Conservation (phyloP, 2,888 invertebrate species). For the Trichogramma dendrolimi region DNA sequence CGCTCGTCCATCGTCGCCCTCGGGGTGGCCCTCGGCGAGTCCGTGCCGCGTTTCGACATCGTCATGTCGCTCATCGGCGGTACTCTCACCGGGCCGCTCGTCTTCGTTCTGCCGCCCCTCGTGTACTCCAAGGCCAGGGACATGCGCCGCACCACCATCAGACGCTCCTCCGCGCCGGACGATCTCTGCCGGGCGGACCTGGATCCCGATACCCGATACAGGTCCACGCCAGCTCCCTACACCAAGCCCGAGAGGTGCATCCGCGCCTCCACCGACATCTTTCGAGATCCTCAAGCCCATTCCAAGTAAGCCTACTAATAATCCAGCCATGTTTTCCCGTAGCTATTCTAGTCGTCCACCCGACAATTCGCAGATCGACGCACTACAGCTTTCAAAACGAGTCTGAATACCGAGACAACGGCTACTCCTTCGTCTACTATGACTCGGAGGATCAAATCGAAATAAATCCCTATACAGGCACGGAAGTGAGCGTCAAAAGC, state of each 20-base stretch:
- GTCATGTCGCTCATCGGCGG: slow-evolving; percentile 85
- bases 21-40: slow-evolving; percentile 74
- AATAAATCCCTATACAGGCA: slow-evolving; percentile 2
- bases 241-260: background rate
- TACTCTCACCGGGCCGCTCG: slow-evolving; percentile 75
- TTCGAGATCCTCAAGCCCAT: slow-evolving; percentile 39
- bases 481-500: background rate
- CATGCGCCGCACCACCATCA: slow-evolving; percentile 10
- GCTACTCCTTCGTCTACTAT: slow-evolving; percentile 45
- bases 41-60: slow-evolving; percentile 79
- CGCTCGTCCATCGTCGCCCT: slow-evolving; percentile 67
- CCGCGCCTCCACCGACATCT: slow-evolving; percentile 10
- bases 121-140: slow-evolving; percentile 64
- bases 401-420: slow-evolving; percentile 25
- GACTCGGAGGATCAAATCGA: slow-evolving; percentile 32
- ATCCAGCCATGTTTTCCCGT: background rate
- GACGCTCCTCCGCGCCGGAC: slow-evolving; percentile 29
- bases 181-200: slow-evolving; percentile 32
- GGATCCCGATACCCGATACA: slow-evolving; percentile 17
- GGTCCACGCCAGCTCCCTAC: background rate
- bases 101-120: slow-evolving; percentile 79
- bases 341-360: background rate
- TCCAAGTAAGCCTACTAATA: slow-evolving; percentile 35
- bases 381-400: slow-evolving; percentile 35
- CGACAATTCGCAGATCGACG: slow-evolving; percentile 22